phyloP scores from a whole-genome alignment of 92 coral and sea anemone species.

The Scolanthus callimorphus region DNA sequence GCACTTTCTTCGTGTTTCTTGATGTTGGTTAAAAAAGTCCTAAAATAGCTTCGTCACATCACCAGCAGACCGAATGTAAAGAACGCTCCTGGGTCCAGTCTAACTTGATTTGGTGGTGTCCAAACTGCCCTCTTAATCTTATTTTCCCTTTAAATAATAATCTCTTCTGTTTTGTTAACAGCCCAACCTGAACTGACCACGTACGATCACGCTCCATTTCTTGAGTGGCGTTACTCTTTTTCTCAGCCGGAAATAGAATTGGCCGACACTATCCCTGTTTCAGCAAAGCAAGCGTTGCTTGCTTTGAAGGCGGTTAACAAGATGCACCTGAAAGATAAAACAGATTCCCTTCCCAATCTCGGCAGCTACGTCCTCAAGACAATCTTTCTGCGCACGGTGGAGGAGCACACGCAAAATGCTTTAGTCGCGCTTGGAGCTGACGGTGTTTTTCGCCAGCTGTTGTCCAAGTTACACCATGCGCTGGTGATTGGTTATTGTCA shows the following conservation, averaged over 20 bases:
- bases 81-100: too few relatives aligned
- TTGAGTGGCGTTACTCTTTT: conserved; percentile 29
- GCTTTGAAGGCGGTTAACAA: conserved; percentile 21
- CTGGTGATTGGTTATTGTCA: conserved; percentile 11
- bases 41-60: too few relatives aligned
- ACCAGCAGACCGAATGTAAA: too few relatives aligned
- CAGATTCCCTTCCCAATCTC: conserved; percentile 2
- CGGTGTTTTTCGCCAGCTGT: neutral
- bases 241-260: conserved; percentile 29
- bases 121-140: too few relatives aligned
- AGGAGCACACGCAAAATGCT: neutral
- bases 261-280: conserved; percentile 13
- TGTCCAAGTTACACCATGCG: neutral
- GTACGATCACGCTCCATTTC: conserved; percentile 22
- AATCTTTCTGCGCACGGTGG: conserved; percentile 7
- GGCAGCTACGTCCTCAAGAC: conserved; percentile 17
- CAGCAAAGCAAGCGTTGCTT: conserved; percentile 12
- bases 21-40: too few relatives aligned
- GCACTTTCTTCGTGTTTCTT: too few relatives aligned
- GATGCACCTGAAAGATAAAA: conserved; percentile 5
- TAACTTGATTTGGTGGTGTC: too few relatives aligned
- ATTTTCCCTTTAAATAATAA: too few relatives aligned
- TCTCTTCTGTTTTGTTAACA: neutral
- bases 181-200: conserved; percentile 17
- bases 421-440: neutral